These are phyloP conservation scores for Neoitamus cyanurus DNA, from an alignment of 2,888 invertebrate genomes.

Conservation along the genomic window DNA sequence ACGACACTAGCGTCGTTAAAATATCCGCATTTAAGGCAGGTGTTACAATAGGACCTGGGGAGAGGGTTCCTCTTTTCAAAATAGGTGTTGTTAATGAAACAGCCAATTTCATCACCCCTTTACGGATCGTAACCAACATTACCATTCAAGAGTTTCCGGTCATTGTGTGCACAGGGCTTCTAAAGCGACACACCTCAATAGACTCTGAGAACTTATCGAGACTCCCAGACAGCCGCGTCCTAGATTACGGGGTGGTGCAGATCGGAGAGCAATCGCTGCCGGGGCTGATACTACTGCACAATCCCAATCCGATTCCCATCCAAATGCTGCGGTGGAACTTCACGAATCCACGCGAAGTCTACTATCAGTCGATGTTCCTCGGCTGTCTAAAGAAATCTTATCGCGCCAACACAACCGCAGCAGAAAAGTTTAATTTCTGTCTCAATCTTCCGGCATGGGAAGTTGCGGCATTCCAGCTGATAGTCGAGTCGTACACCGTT, in stretches of 20 bases:
- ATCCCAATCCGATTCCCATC: constrained; percentile 63
- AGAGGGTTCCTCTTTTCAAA: constrained; percentile 57
- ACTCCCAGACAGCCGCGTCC: constrained; percentile 57
- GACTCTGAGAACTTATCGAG: constrained; percentile 55
- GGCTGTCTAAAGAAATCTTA: constrained; percentile 67
- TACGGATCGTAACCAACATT: constrained; percentile 68
- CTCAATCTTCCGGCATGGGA: constrained; percentile 58
- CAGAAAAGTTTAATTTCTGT: constrained; percentile 56
- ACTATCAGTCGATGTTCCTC: constrained; percentile 66
- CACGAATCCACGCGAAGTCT: constrained; percentile 60
- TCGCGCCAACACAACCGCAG: background rate
- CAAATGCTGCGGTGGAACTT: constrained; percentile 62
- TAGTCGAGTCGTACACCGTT: constrained; percentile 75
- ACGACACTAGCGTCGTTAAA: constrained; percentile 72
- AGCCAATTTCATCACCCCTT: constrained; percentile 56
- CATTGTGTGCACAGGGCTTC: constrained; percentile 66
- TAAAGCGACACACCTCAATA: constrained; percentile 62
- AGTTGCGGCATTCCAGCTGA: constrained; percentile 71
- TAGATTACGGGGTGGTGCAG: constrained; percentile 64
- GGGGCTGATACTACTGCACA: constrained; percentile 62
- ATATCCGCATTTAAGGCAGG: constrained; percentile 64
- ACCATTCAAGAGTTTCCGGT: constrained; percentile 67
- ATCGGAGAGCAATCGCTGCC: constrained; percentile 61
- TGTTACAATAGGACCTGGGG: constrained; percentile 50
- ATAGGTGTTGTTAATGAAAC: constrained; percentile 59